Conservation (phyloP, 2,113 vertebrate species). For the Dicaeum eximium region DNA sequence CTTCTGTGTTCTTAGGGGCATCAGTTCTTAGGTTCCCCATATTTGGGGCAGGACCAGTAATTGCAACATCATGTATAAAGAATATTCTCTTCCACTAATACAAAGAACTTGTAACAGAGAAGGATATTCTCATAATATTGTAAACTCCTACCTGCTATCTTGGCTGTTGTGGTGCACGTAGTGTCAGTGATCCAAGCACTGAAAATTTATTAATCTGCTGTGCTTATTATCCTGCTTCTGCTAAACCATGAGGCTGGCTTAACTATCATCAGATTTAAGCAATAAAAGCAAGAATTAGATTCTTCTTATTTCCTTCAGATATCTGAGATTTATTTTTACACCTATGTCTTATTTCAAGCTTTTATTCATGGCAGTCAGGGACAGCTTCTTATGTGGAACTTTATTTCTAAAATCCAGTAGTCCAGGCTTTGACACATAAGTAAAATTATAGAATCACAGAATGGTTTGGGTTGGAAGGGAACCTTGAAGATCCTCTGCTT, state of each 20-base stretch:
- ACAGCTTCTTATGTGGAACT: not conserved
- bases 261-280: not conserved
- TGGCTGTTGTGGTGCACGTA: fast-evolving
- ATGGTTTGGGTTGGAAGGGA: not conserved
- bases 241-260: not conserved
- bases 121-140: not conserved
- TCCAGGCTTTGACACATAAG: not conserved
- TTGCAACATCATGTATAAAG: not conserved
- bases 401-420: not conserved
- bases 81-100: not conserved
- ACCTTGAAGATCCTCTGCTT: not conserved
- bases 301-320: not conserved
- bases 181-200: not conserved
- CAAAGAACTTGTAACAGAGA: not conserved
- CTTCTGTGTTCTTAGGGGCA: not conserved
- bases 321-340: not conserved
- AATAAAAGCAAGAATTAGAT: not conserved
- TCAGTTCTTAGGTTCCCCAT: not conserved
- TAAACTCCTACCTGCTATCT: not conserved
- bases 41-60: not conserved
- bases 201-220: not conserved
- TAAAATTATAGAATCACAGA: not conserved
- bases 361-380: not conserved
- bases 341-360: not conserved
- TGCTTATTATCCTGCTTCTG: not conserved